Percentiles rank a stretch among this genome's conserved stretches.
Conservation (phyloP, 2,888 invertebrate genomes). For the Cheilosia soror region DNA sequence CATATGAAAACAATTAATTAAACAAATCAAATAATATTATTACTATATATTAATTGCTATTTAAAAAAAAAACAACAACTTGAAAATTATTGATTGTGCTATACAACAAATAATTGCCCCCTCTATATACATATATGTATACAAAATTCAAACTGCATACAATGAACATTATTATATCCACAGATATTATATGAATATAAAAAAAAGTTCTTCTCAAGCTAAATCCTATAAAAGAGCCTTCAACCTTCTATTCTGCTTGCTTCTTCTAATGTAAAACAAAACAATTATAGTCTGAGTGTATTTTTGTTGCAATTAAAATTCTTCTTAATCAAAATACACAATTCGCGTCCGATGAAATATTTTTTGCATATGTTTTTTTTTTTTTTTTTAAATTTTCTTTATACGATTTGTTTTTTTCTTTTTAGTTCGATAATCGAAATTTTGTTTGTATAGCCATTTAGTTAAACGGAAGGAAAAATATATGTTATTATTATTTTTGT, state of each 20-base stretch:
- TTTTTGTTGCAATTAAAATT: constrained; percentile 32
- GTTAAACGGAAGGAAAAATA: constrained; percentile 21
- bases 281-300: constrained; percentile 42
- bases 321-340: constrained; percentile 9
- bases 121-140: constrained; percentile 46
- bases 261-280: constrained; percentile 9
- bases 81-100: constrained; percentile 65
- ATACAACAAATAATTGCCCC: constrained; percentile 39
- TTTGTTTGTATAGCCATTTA: constrained; percentile 50
- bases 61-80: constrained; percentile 23
- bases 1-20: constrained; percentile 39
- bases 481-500: constrained; percentile 72
- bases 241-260: background rate
- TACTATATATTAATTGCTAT: constrained; percentile 61
- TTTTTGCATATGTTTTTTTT: constrained; percentile 1
- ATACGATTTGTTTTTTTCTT: constrained; percentile 3
- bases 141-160: constrained; percentile 41
- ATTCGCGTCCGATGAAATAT: constrained; percentile 3
- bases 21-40: constrained; percentile 54
- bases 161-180: constrained; percentile 43
- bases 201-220: constrained; percentile 34
- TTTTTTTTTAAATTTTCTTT: background rate
- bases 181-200: constrained; percentile 16
- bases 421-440: constrained; percentile 41
- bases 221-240: constrained; percentile 63